A percentile compares a stretch with the other conserved stretches of the same genome.
Evolutionary conservation across 1,140 invertebrate species (phyloP).

Genomic region (Drosophila lini): DNA sequence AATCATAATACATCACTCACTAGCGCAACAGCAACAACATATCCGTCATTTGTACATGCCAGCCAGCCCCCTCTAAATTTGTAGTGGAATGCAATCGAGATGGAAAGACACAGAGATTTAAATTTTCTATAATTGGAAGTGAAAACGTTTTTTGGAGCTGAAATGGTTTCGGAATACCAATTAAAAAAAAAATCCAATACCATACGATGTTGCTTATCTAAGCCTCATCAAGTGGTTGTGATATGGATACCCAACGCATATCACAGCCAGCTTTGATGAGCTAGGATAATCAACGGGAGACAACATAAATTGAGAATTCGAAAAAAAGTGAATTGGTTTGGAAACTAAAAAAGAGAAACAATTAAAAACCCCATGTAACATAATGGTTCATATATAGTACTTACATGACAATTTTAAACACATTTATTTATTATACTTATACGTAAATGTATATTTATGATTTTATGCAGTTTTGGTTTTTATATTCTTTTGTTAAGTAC

Average conservation of each 20-base stretch:
- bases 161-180: conserved; percentile 2
- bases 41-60: conserved; percentile 15
- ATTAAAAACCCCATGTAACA: conserved; percentile 16
- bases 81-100: conserved; percentile 11
- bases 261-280: conserved; percentile 98
- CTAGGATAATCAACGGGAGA: conserved; percentile 85
- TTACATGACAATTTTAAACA: conserved; percentile 3
- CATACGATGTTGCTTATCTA: conserved; percentile 83
- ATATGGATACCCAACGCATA: conserved; percentile 90
- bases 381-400: conserved; percentile 20
- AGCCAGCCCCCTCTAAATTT: conserved; percentile 4
- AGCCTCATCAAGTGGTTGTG: conserved; percentile 91
- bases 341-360: conserved; percentile 30
- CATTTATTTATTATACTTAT: conserved; percentile 15
- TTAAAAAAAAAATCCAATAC: conserved; percentile 13
- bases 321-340: conserved; percentile 59
- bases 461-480: conserved; percentile 42
- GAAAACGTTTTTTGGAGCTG: conserved; percentile 2
- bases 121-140: conserved; percentile 28
- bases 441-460: conserved; percentile 31
- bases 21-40: conserved; percentile 5
- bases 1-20: conserved; percentile 43
- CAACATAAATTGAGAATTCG: conserved; percentile 57
- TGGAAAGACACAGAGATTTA: conserved; percentile 3
- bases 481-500: conserved; percentile 32